Evolutionary conservation across 2,113 vertebrate genomes (phyloP).

Genomic region (Ptychochromis oligacanthus): DNA sequence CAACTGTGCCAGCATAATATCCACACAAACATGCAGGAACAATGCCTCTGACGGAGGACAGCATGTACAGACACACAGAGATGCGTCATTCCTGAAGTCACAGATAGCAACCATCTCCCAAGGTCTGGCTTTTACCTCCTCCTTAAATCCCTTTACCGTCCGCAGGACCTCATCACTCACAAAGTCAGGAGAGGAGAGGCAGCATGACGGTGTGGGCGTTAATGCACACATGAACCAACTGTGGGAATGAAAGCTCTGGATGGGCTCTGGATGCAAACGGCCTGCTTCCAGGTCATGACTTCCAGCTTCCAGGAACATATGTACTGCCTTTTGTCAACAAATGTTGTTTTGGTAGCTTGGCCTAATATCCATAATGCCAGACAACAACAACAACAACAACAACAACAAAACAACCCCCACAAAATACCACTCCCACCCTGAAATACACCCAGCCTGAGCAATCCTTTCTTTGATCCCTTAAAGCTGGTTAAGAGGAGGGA

Average conservation of each 20-base stretch:
- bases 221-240: neutral
- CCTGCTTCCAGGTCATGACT: neutral
- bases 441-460: slow-evolving; percentile 4
- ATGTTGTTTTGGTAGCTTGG: slow-evolving; percentile 37
- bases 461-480: slow-evolving; percentile 41
- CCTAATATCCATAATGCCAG: slow-evolving; percentile 39
- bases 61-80: slow-evolving; percentile 40
- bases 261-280: neutral
- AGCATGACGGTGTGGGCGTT: neutral
- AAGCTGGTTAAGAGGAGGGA: slow-evolving; percentile 50
- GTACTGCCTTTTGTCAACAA: slow-evolving; percentile 19
- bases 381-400: no score
- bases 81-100: slow-evolving; percentile 47
- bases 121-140: slow-evolving; percentile 24
- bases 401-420: slow-evolving; percentile 59
- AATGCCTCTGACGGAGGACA: slow-evolving; percentile 12
- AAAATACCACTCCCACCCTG: slow-evolving; percentile 10
- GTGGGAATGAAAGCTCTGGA: slow-evolving; percentile 17
- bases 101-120: slow-evolving; percentile 20
- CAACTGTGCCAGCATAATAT: slow-evolving; percentile 33
- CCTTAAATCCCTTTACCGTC: slow-evolving; percentile 30
- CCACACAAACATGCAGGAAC: neutral
- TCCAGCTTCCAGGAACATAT: slow-evolving; percentile 18
- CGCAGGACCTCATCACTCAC: slow-evolving; percentile 18
- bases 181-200: neutral